A percentile compares a stretch with the other conserved stretches of the same genome.
These are phyloP conservation scores for Globodera rostochiensis DNA, from an alignment of 1,140 invertebrate species.

Conservation along the genomic window DNA sequence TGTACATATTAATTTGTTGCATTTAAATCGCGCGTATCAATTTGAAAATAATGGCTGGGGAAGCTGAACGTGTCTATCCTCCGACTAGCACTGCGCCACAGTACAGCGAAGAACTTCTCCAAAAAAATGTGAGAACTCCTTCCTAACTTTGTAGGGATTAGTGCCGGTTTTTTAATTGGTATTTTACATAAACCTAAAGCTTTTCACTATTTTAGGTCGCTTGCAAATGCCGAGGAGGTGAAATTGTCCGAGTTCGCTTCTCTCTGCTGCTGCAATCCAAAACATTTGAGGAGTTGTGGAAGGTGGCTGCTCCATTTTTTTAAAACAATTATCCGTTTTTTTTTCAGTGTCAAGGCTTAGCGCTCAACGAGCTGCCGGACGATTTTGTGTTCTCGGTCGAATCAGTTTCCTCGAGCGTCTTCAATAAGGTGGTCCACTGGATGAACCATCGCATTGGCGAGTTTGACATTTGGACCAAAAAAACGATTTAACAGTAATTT, in stretches of 20 bases:
- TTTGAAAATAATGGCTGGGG: too few relatives aligned
- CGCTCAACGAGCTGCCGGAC: background rate
- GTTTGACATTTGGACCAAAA: background rate
- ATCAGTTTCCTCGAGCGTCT: background rate
- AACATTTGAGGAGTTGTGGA: background rate
- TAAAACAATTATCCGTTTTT: background rate
- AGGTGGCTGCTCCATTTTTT: background rate
- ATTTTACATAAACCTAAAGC: background rate
- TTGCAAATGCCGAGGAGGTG: background rate
- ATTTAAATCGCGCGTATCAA: too few relatives aligned
- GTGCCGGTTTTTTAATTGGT: too few relatives aligned
- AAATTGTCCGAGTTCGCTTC: background rate
- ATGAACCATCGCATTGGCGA: slow-evolving; percentile 15
- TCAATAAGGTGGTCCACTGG: slow-evolving; percentile 32
- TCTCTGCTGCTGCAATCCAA: background rate
- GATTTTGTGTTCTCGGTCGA: slow-evolving; percentile 23
- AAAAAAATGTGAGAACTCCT: too few relatives aligned
- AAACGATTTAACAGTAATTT: background rate
- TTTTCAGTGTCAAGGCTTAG: background rate
- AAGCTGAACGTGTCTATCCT: too few relatives aligned
- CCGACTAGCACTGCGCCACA: too few relatives aligned
- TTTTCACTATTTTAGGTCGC: background rate
- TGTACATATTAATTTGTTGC: too few relatives aligned
- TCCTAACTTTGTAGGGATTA: too few relatives aligned
- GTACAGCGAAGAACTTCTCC: too few relatives aligned